phyloP scores from a whole-genome alignment of 2,888 invertebrate species.

The Nemapogon koenigi region DNA sequence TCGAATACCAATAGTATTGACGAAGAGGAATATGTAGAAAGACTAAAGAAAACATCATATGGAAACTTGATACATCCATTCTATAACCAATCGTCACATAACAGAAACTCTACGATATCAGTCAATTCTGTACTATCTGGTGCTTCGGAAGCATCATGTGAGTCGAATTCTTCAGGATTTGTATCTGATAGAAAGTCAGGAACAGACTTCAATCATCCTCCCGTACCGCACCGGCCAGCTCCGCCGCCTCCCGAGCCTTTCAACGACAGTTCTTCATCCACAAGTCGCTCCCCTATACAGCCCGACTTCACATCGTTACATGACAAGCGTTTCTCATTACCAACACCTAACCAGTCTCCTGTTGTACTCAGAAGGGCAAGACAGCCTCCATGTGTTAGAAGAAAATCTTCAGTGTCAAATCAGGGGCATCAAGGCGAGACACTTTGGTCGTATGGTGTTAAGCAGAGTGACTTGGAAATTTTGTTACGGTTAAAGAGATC shows the following conservation, averaged over 20 bases:
- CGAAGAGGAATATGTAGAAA: constrained; percentile 43
- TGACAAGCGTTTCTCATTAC: constrained; percentile 40
- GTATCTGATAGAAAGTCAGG: constrained; percentile 49
- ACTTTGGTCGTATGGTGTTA: constrained; percentile 57
- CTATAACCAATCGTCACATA: constrained; percentile 26
- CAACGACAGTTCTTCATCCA: constrained; percentile 34
- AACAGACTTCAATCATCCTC: constrained; percentile 19
- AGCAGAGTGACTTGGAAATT: constrained; percentile 52
- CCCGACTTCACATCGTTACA: constrained; percentile 21
- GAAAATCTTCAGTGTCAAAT: constrained; percentile 39
- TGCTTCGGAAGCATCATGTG: constrained; percentile 49
- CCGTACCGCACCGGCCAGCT: constrained; percentile 46
- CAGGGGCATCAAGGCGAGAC: constrained; percentile 38
- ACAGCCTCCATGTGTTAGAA: constrained; percentile 52
- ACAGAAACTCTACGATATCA: constrained; percentile 53
- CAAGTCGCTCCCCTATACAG: constrained; percentile 32
- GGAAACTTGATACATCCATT: constrained; percentile 32
- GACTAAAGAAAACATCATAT: constrained; percentile 34
- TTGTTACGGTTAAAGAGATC: constrained; percentile 47
- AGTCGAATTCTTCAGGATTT: constrained; percentile 58
- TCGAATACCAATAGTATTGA: constrained; percentile 31
- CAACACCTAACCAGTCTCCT: constrained; percentile 45
- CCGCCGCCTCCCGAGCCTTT: constrained; percentile 50
- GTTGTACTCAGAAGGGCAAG: constrained; percentile 38
- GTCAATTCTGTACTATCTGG: constrained; percentile 58